Base-by-base conservation (phyloP, 1,140 invertebrate species). In the Campoletis sonorensis region DNA sequence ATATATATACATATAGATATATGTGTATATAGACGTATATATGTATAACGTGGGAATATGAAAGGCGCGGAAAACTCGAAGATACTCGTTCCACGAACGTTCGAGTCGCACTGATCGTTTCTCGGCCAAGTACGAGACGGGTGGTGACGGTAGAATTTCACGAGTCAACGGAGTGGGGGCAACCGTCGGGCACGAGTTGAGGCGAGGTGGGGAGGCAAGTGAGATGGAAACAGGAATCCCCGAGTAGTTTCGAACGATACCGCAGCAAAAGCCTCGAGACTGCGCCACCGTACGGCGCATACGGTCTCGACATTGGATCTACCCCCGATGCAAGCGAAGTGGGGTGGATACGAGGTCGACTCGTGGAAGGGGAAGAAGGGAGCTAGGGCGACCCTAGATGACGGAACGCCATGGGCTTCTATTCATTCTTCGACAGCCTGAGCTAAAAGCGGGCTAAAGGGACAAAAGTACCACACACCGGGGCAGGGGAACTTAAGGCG, bases 71-170 rank as follows among this genome's bases (percentile, higher is more conserved):
- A 70, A n/a, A 70, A 70, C 33, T 23, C 61, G 45, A 67, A 40
- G 37, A 64, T 83, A 81, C 82, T 81, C 73, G 79, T 84, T 84
- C 51, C 79, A 73, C 80, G 86, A 86, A 87, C 85, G 85, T 85
- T 88, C 87, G 82, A 89, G 85, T 88, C 88, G 79, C 81, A 90
- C 89, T 90, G 87, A 87, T 81, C 80, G 68, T 82, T 71, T 82
- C 64, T 76, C 77, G 58, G 76, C 11, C 30, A 45, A 78, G 76
- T 37, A 81, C 70, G 45, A 81, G 83, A 84, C 76, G 79, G 83
- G 82, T 79, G 79, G 80, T 37, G 80, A 80, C 68, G 79, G 81
- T 78, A 77, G 72, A 33, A 67, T 67, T 45, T 67, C 61, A 45
- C 58, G 33, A 78, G 30, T 58, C 37, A 15, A 45, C 40, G 37